Percentiles rank a stretch among this genome's conserved stretches.
phyloP scores from a whole-genome alignment of 1,140 invertebrate genomes.

The Rhagoletis pomonella region DNA sequence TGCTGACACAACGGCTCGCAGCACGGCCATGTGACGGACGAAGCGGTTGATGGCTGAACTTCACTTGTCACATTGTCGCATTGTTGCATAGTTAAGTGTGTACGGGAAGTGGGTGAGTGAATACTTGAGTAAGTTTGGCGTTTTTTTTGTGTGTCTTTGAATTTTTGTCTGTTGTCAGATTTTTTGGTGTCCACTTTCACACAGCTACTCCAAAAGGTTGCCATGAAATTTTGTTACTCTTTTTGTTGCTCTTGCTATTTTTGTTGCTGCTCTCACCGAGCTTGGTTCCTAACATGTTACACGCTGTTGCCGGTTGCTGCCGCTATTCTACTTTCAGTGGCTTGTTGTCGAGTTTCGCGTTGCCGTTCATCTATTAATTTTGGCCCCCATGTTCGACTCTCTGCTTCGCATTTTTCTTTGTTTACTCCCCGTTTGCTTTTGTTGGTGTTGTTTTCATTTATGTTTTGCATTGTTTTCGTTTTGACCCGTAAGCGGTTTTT shows the following conservation, averaged over 20 bases:
- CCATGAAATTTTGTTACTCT: background rate
- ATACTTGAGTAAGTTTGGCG: background rate
- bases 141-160: background rate
- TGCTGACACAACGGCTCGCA: background rate
- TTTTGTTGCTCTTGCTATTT: background rate
- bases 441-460: background rate
- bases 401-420: background rate
- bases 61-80: background rate
- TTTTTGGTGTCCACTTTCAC: background rate
- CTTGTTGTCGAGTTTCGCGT: background rate
- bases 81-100: background rate
- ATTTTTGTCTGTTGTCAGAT: background rate
- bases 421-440: background rate
- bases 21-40: background rate
- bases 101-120: background rate
- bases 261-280: background rate
- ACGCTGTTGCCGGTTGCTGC: background rate
- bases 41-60: background rate
- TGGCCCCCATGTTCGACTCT: background rate
- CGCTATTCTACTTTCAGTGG: background rate
- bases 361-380: background rate
- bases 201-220: background rate
- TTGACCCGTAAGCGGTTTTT: background rate
- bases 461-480: slow-evolving; percentile 13
- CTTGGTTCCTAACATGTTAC: background rate